Evolutionary conservation across 2,888 invertebrate genomes (phyloP), one percentile per base, ranked within the genome.

Genomic region (Deilephila elpenor): DNA sequence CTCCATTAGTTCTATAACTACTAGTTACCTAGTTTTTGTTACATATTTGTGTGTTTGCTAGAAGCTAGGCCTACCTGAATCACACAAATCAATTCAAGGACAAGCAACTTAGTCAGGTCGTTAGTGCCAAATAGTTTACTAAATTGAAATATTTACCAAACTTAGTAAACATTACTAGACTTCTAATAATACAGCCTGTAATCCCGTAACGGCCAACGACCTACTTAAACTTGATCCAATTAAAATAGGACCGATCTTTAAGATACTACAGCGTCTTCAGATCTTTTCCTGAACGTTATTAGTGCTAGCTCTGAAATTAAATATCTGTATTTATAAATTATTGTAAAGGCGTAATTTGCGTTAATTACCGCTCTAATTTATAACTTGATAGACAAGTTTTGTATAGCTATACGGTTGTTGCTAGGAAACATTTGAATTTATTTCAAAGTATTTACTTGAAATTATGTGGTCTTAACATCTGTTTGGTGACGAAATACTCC

Each of bases 241-340:
- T 32, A 32, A 32, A 61, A 61, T 5, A 32, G 14, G 17, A 61
- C 32, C 34, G 56, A 29, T 5, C 29, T 32, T 19, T 32, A 17
- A 61, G 32, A 19, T 5, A 61, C 32, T 17, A 61, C 17, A 61
- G 19, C 29, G 5, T 61, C 29, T 32, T 61, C 29, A 32, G 61
- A n/a, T n/a, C n/a, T n/a, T 56, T n/a, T 8, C n/a, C 56, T 6
- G 19, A 34, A 29, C 32, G 34, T 61, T 32, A 34, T 61, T 61
- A 61, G 61, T 61, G 19, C 61, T 61, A 61, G 60, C 11, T 29
- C 19, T 61, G 29, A 61, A 32, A 29, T 61, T 32, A 19, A 32
- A 61, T 32, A 61, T 32, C 19, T n/a, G 5, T 56, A n/a, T n/a
- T n/a, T n/a, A 56, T n/a, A 29, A 61, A 61, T 61, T 61, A n/a